Evolutionary conservation across 2,888 invertebrate species (phyloP).

Genomic region (Thecophora atra): DNA sequence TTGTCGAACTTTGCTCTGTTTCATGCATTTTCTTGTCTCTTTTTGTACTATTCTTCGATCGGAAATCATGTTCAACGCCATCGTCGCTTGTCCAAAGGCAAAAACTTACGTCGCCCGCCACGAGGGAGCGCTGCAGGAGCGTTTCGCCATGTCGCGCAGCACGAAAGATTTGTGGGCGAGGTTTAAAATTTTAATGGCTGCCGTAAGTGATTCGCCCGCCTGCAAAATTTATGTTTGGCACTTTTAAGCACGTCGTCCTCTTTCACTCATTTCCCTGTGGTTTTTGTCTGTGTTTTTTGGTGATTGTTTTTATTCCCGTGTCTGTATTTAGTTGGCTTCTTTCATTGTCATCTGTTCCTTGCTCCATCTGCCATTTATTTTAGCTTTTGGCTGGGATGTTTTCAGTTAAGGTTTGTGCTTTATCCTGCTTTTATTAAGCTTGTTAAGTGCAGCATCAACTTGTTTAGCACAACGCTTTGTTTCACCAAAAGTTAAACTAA

Average conservation of each 20-base stretch:
- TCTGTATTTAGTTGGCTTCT: background rate
- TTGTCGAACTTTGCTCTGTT: background rate
- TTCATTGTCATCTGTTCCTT: background rate
- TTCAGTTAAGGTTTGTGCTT: too few species aligned
- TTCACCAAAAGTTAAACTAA: too few species aligned
- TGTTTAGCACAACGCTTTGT: too few species aligned
- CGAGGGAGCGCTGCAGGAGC: slow-evolving; percentile 88
- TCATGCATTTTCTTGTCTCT: background rate
- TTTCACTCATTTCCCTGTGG: too few species aligned
- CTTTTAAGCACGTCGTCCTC: background rate
- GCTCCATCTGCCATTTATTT: too few species aligned
- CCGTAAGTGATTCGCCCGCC: slow-evolving; percentile 70
- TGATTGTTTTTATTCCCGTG: background rate
- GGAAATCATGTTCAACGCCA: background rate
- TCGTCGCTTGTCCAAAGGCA: slow-evolving; percentile 68
- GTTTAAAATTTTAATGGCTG: slow-evolving; percentile 81
- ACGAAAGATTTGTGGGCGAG: slow-evolving; percentile 86
- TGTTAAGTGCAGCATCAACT: too few species aligned
- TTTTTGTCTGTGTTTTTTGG: background rate
- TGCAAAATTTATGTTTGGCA: background rate
- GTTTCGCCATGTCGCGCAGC: slow-evolving; percentile 87
- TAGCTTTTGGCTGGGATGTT: too few species aligned
- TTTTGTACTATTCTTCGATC: slow-evolving; percentile 22
- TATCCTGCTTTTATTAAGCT: too few species aligned
- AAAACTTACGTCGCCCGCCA: slow-evolving; percentile 88